Evolutionary conservation across 1,140 invertebrate species (phyloP), one percentile per base, ranked within the genome.

Genomic region (Drosophila nasuta): DNA sequence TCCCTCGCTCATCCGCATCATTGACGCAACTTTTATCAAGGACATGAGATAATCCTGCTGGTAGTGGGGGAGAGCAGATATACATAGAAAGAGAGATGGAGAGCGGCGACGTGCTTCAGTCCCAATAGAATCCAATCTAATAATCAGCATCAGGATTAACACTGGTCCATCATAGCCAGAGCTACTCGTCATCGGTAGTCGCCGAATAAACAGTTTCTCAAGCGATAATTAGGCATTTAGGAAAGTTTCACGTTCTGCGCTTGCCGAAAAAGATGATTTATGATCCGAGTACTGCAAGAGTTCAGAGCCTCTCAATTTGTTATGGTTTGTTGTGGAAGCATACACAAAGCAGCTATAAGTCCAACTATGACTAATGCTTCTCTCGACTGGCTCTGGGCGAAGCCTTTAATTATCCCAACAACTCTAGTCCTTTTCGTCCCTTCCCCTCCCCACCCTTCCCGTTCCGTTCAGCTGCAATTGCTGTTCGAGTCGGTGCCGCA

Each of bases 221-320:
- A 70, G 57, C 65, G 78, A 85, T 88, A 89, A 88, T 88, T 89
- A 89, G 81, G 68, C 75, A 51, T 71, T 62, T 67, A 62, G 30
- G 35, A 66, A 78, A 75, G 64, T 64, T 64, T 54, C 74, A 60
- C 78, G 81, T 30, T 48, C 57, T 15, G 10, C 48, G 1, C 63
- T 20, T 20, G 33, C 28, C 65, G 35, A 38, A 74, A 54, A 77
- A 88, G 63, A 87, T 87, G 83, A 87, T 87, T 87, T 87, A 87
- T 87, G 73, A 82, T 77, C 73, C 71, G 62, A 71, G 65, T 49
- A 30, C 43, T 58, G 52, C 46, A 49, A 28, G 30, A 81, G 81
- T 82, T 82, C 81, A 59, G 25, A 43, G 69, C 73, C 49, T 46
- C 65, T 69, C 86, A 79, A 87, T 87, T 87, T 82, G 75, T 88